phyloP scores from a whole-genome alignment of 2,888 invertebrate genomes.

The Trichopria drosophilae region DNA sequence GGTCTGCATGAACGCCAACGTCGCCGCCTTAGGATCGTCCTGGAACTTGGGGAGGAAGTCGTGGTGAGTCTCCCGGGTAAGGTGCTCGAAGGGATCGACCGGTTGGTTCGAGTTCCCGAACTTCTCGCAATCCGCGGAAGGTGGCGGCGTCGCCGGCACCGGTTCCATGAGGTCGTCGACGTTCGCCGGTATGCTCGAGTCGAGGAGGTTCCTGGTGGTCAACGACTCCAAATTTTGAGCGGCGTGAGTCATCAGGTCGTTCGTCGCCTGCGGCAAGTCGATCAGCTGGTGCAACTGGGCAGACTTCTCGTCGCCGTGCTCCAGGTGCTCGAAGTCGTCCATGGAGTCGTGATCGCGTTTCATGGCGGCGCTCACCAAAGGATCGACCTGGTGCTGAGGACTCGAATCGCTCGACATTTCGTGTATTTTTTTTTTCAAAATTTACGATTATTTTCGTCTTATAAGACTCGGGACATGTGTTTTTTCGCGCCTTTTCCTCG shows the following conservation, averaged over 20 bases:
- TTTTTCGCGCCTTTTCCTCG: no score
- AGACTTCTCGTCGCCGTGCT: slow-evolving; percentile 58
- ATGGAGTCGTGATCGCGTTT: slow-evolving; percentile 70
- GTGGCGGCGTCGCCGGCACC: slow-evolving; percentile 50
- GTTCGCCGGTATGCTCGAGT: slow-evolving; percentile 39
- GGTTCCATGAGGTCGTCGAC: slow-evolving; percentile 36
- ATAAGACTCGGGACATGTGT: no score
- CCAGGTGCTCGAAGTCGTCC: slow-evolving; percentile 76
- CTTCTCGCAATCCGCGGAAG: slow-evolving; percentile 48
- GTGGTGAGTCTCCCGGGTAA: slow-evolving; percentile 14
- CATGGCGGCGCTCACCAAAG: slow-evolving; percentile 43
- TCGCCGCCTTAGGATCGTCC: slow-evolving; percentile 44
- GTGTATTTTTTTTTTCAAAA: no score
- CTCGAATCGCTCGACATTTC: no score
- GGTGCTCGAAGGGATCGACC: slow-evolving; percentile 15
- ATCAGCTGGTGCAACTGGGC: slow-evolving; percentile 42
- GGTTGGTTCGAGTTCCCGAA: slow-evolving; percentile 29
- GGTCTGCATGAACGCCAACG: slow-evolving; percentile 46
- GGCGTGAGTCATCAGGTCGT: slow-evolving; percentile 22
- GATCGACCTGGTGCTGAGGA: slow-evolving; percentile 50
- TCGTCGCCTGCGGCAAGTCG: slow-evolving; percentile 28
- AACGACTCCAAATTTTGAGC: neutral
- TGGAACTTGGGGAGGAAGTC: slow-evolving; percentile 11
- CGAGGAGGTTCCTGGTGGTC: slow-evolving; percentile 47
- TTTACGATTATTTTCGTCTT: no score